Conservation (phyloP, 2,113 vertebrate genomes). For the Mirza zaza region DNA sequence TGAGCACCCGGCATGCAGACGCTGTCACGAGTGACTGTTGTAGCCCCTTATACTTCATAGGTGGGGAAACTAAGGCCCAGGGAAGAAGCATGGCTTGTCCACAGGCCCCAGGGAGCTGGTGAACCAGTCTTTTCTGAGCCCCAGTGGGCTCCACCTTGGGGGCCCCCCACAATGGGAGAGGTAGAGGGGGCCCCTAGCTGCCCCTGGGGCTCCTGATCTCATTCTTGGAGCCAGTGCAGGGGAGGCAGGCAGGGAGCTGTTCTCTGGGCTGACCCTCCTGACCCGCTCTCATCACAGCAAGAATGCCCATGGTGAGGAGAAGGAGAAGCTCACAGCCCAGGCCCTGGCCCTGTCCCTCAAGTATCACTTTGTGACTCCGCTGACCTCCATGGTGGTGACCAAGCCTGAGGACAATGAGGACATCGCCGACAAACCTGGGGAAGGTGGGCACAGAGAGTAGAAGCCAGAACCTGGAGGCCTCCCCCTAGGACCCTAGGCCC, state of each 20-base stretch:
- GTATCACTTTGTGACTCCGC: slow-evolving; percentile 94
- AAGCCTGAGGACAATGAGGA: slow-evolving; percentile 88
- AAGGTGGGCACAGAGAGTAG: slow-evolving; percentile 78
- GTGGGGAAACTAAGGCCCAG: neutral
- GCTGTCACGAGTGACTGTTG: accelerated
- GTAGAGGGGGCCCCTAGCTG: neutral
- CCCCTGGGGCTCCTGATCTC: neutral
- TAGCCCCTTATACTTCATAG: neutral
- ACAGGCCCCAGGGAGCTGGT: neutral
- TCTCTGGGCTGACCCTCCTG: neutral
- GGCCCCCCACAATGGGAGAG: neutral
- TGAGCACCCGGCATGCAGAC: no score
- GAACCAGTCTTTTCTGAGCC: neutral
- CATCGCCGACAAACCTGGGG: slow-evolving; percentile 92
- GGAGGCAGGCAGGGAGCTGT: neutral
- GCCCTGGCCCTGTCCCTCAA: slow-evolving; percentile 90
- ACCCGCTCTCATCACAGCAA: slow-evolving; percentile 50
- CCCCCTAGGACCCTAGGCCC: neutral
- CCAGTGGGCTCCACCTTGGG: neutral
- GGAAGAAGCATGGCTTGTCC: neutral
- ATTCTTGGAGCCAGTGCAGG: no score
- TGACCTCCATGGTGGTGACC: slow-evolving; percentile 98
- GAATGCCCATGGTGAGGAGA: slow-evolving; percentile 85
- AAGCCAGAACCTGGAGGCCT: neutral
- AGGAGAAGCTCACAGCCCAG: slow-evolving; percentile 86